These are phyloP conservation scores for Lepus americanus DNA, from an alignment of 2,113 vertebrate genomes.

Conservation along the genomic window DNA sequence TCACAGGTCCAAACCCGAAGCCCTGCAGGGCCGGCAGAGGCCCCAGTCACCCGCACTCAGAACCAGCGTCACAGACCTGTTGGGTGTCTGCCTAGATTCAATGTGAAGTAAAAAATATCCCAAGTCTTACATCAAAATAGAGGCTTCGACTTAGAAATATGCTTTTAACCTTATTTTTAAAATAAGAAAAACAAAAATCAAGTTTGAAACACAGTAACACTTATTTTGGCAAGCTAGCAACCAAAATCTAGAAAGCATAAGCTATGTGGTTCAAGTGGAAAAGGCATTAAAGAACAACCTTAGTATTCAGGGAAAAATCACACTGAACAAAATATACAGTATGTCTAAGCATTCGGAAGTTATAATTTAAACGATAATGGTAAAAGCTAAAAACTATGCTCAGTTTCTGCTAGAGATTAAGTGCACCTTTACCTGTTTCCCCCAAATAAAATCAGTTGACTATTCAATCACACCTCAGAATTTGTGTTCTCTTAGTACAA, in stretches of 20 bases:
- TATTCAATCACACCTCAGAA: conserved; percentile 59
- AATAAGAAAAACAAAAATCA: conserved; percentile 51
- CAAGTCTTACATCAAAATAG: conserved; percentile 67
- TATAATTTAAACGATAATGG: conserved; percentile 58
- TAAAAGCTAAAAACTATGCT: conserved; percentile 55
- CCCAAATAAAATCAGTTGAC: conserved; percentile 66
- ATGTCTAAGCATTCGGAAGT: conserved; percentile 66
- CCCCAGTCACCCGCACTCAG: background rate
- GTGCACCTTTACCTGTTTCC: conserved; percentile 63
- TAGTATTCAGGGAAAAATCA: background rate
- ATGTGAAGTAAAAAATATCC: conserved; percentile 67
- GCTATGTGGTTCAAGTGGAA: no score
- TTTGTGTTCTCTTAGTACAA: conserved; percentile 59
- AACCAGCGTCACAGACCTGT: conserved; percentile 42
- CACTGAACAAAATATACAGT: conserved; percentile 46
- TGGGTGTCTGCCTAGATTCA: conserved; percentile 46
- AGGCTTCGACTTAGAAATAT: conserved; percentile 64
- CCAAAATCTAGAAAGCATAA: no score
- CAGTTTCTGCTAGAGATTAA: conserved; percentile 56
- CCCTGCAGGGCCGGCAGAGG: background rate
- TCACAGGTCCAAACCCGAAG: background rate
- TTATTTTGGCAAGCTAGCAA: no score
- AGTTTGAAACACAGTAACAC: no score
- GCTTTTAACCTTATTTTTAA: conserved; percentile 67
- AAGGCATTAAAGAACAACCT: conserved; percentile 4